Conservation (phyloP, 2,888 invertebrate species). For the Cryptosula pallasiana region DNA sequence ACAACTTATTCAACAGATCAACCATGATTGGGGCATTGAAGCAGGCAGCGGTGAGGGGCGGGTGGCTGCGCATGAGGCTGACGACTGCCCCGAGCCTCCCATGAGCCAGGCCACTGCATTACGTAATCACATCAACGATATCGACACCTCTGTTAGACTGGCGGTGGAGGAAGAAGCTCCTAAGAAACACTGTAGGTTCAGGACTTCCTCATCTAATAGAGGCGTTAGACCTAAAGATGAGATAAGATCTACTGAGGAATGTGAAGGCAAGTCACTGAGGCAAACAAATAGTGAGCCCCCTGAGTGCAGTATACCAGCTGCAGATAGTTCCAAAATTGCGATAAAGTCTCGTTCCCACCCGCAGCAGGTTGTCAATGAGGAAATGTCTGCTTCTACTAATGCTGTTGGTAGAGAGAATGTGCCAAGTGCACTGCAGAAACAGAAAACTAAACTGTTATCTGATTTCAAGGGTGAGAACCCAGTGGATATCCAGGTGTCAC, state of each 20-base stretch:
- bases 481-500: neutral
- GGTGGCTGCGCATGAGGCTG: too few relatives aligned
- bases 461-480: neutral
- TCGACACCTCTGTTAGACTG: neutral
- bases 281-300: neutral
- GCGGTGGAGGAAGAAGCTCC: neutral
- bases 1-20: neutral
- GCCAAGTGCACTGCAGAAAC: neutral
- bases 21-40: constrained; percentile 14
- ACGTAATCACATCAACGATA: neutral
- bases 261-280: neutral
- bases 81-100: too few relatives aligned
- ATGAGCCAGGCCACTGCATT: constrained; percentile 7
- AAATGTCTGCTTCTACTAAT: neutral
- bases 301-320: neutral
- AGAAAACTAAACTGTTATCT: neutral
- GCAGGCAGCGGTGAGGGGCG: neutral
- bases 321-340: too few relatives aligned
- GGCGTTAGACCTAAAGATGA: neutral
- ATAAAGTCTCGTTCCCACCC: neutral
- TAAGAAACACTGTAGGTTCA: constrained; percentile 13
- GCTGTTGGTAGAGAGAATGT: neutral
- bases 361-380: neutral
- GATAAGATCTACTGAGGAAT: neutral
- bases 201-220: neutral